Percentiles rank a stretch among this genome's conserved stretches.
phyloP scores from a whole-genome alignment of 2,113 vertebrate genomes.

The Vulpes lagopus region DNA sequence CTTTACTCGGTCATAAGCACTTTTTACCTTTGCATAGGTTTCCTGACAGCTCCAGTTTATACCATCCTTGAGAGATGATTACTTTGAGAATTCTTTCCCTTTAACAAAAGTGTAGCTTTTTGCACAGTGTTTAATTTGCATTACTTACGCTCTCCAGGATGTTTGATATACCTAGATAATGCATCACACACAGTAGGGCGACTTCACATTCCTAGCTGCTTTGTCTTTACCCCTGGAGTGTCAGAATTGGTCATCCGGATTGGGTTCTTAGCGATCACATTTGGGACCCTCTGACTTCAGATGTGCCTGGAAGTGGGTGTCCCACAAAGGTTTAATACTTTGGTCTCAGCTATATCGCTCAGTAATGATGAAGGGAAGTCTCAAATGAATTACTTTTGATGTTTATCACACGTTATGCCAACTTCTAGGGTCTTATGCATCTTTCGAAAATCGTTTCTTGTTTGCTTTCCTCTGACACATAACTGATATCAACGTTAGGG shows the following conservation, averaged over 20 bases:
- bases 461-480: not conserved
- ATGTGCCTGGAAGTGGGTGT: not conserved
- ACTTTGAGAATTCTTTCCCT: not conserved
- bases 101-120: slow-evolving; percentile 8
- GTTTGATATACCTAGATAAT: not conserved
- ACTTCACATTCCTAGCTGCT: not conserved
- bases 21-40: not conserved
- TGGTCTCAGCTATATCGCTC: not conserved
- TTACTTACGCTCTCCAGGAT: not conserved
- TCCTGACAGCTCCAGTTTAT: not conserved
- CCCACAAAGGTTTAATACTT: not conserved
- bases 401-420: not conserved
- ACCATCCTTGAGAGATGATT: not conserved
- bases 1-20: not conserved
- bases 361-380: not conserved
- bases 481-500: not conserved
- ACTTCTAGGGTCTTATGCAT: not conserved
- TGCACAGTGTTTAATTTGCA: not conserved
- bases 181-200: not conserved
- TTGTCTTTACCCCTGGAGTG: not conserved
- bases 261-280: not conserved
- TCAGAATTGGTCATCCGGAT: not conserved
- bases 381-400: not conserved
- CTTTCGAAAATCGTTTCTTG: not conserved
- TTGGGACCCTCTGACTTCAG: not conserved